Evolutionary conservation across 2,113 vertebrate species (phyloP), one percentile per base, ranked within the genome.

Genomic region (Butastur rufipennis): DNA sequence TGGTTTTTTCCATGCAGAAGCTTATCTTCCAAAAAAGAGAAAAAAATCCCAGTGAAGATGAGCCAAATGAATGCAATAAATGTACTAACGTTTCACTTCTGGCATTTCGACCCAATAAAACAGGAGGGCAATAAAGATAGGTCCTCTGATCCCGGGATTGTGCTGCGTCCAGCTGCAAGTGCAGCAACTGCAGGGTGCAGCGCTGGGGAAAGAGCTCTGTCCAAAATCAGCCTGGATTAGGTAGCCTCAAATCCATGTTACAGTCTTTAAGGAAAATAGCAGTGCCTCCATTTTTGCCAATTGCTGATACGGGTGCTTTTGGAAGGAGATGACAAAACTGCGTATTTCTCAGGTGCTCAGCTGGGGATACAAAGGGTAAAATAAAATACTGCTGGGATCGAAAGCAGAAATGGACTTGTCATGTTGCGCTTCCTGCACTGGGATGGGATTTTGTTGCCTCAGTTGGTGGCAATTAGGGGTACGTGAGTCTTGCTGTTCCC

Each of bases 51-150:
- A 3, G 65, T 95, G 79, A 86, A 95, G 91, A 93, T 70, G 79
- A 94, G 94, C 91, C 93, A 91, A 23, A 82, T 85, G 91, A 94
- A 93, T 82, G 94, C 81, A 93, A 25, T 94, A 94, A 93, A 95
- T 70, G 62, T 95, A 43, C 89, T 96, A 90, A 72, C 42, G 89
- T 97, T 97, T 97, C 95, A 55, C 78, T 68, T 93, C 58, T 96
- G 93, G 89, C 62, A 90, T 80, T 95, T 73, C 62, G 67, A 86
- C 74, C 78, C 55, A n/a, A 23, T 84, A 71, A 93, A 94, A 82
- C 50, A 80, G 45, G 56, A 85, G 74, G 62, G 58, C 81, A 89
- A 38, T 93, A 89, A 94, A 94, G 86, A 95, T 58, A 96, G 86
- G 75, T 87, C 70, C 66, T 93, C 61, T 94, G 94, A 95, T 95